These are phyloP conservation scores for Neelides sp. DNA, from an alignment of 1,140 invertebrate genomes.

Conservation along the genomic window DNA sequence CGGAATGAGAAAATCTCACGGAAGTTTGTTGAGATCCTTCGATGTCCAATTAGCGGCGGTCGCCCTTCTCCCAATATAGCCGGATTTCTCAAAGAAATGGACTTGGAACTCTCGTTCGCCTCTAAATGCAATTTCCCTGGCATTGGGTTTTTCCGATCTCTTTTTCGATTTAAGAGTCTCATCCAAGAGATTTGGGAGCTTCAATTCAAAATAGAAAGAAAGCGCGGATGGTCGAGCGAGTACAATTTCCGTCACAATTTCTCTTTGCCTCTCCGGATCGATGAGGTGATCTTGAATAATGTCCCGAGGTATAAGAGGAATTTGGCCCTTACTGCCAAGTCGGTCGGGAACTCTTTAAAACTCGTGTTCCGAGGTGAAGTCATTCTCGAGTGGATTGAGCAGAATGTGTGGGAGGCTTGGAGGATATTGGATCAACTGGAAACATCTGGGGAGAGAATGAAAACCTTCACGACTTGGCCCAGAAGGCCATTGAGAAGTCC, in stretches of 20 bases:
- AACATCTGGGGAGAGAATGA: conserved; percentile 15
- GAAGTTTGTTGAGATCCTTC: conserved; percentile 20
- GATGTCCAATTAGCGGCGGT: conserved; percentile 20
- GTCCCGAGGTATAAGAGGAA: conserved; percentile 22
- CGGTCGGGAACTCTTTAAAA: conserved; percentile 21
- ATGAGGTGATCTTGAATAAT: conserved; percentile 38
- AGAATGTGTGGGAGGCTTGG: conserved; percentile 28
- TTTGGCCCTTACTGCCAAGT: conserved; percentile 19
- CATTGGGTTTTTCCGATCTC: conserved; percentile 26
- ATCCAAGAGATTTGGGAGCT: conserved; percentile 25
- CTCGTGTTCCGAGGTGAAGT: conserved; percentile 14
- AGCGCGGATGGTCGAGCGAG: conserved; percentile 56
- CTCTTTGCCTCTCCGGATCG: conserved; percentile 56
- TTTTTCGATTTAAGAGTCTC: conserved; percentile 20
- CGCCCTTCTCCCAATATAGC: conserved; percentile 13
- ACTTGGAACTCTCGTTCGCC: conserved; percentile 23
- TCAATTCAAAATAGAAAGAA: conserved; percentile 16
- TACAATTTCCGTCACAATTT: conserved; percentile 68
- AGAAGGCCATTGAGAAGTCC: conserved; percentile 20
- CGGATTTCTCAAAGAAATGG: conserved; percentile 9
- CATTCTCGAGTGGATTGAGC: conserved; percentile 29
- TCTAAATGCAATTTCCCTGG: conserved; percentile 30
- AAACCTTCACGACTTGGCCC: conserved; percentile 17
- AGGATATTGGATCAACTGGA: conserved; percentile 18
- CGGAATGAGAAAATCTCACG: conserved; percentile 15